Evolutionary conservation across 2,888 invertebrate species (phyloP).

Genomic region (Tortricodes alternella): DNA sequence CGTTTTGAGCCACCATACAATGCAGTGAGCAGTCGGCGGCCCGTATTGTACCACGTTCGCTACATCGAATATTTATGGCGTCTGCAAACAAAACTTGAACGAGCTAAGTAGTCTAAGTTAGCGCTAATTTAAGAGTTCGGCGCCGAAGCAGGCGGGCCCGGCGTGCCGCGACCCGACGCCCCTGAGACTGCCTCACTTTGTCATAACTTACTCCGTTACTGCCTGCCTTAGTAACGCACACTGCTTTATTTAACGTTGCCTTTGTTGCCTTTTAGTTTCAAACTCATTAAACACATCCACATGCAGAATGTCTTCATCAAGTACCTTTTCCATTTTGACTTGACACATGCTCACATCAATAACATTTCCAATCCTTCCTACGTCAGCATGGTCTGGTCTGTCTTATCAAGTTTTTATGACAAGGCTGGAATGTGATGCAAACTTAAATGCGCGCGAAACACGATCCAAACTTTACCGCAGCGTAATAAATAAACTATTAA

Average conservation of each 20-base stretch:
- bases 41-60: slow-evolving; percentile 61
- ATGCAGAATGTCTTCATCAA: background rate
- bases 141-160: slow-evolving; percentile 50
- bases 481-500: slow-evolving; percentile 25
- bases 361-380: too few relatives aligned
- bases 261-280: slow-evolving; percentile 49
- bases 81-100: slow-evolving; percentile 78
- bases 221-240: slow-evolving; percentile 31
- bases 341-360: too few relatives aligned
- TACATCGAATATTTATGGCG: slow-evolving; percentile 74
- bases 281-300: background rate
- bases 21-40: slow-evolving; percentile 49
- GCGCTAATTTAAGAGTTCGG: slow-evolving; percentile 79
- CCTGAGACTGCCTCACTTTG: slow-evolving; percentile 62
- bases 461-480: slow-evolving; percentile 18
- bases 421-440: slow-evolving; percentile 16
- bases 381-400: background rate
- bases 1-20: slow-evolving; percentile 59
- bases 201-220: slow-evolving; percentile 67
- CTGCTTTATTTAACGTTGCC: slow-evolving; percentile 60
- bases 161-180: slow-evolving; percentile 46
- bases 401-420: background rate
- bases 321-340: background rate
- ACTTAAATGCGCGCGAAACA: slow-evolving; percentile 21
- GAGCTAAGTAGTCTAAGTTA: slow-evolving; percentile 78